Evolutionary conservation across 2,113 vertebrate species (phyloP).

Genomic region (Pseudopodoces humilis): DNA sequence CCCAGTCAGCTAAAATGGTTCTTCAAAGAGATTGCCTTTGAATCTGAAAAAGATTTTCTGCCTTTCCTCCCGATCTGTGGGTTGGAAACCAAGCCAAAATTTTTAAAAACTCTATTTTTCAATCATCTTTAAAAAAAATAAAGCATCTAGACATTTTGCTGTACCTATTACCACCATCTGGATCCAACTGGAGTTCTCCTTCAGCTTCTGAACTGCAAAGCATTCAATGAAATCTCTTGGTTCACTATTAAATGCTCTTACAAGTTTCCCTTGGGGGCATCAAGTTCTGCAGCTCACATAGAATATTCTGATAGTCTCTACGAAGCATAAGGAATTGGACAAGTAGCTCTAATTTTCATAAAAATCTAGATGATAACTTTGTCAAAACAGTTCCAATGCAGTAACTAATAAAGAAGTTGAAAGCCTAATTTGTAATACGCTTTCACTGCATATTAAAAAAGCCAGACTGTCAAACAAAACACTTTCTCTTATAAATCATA

Average conservation of each 20-base stretch:
- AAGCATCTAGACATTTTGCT: background rate
- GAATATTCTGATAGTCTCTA: background rate
- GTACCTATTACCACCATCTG: background rate
- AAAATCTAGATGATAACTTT: background rate
- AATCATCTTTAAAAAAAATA: background rate
- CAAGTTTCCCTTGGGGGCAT: background rate
- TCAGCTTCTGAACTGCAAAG: background rate
- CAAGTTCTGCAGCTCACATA: background rate
- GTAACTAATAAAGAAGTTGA: background rate
- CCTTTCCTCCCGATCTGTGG: background rate
- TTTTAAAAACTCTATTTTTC: background rate
- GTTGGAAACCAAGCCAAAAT: background rate
- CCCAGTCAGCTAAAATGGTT: background rate
- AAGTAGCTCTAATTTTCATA: background rate
- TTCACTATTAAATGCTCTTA: background rate
- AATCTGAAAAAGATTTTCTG: background rate
- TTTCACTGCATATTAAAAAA: background rate
- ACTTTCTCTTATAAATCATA: background rate
- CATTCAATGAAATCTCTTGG: background rate
- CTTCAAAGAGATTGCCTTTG: background rate
- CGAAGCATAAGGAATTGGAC: background rate
- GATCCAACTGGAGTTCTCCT: background rate
- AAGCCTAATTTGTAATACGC: background rate
- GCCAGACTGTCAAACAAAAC: background rate
- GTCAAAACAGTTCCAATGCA: background rate